Conservation (phyloP, 2,888 invertebrate genomes). For the Eupeodes luniger region DNA sequence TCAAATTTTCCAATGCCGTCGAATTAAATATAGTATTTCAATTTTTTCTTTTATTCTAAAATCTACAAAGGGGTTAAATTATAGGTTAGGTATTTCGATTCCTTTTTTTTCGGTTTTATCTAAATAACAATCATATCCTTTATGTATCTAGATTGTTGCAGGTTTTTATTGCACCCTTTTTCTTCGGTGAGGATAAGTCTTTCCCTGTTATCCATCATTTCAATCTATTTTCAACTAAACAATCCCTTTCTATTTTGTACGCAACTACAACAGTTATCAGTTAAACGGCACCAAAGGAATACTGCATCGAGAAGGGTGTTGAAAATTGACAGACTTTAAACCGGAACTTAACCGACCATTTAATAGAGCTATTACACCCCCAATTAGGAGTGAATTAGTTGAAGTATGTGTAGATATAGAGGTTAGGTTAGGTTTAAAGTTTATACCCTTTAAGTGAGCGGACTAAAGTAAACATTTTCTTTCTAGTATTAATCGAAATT, state of each 20-base stretch:
- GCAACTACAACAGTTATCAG: not conserved
- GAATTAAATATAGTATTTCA: slow-evolving; percentile 65
- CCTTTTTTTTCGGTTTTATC: slow-evolving; percentile 57
- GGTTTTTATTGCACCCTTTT: slow-evolving; percentile 70
- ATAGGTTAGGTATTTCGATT: slow-evolving; percentile 27
- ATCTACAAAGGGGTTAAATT: slow-evolving; percentile 60
- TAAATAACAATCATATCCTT: slow-evolving; percentile 60
- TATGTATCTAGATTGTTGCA: slow-evolving; percentile 45
- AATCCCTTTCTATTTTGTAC: slow-evolving; percentile 34
- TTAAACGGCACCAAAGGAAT: not conserved
- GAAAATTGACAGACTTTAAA: slow-evolving; percentile 79
- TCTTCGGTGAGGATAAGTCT: slow-evolving; percentile 4
- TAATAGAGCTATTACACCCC: slow-evolving; percentile 83
- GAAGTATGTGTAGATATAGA: slow-evolving; percentile 40
- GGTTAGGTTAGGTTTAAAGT: not conserved
- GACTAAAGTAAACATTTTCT: slow-evolving; percentile 33
- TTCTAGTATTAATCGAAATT: slow-evolving; percentile 46
- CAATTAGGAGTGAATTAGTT: slow-evolving; percentile 82
- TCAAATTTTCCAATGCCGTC: slow-evolving; percentile 81
- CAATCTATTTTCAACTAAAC: slow-evolving; percentile 33
- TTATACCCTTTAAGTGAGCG: slow-evolving; percentile 47
- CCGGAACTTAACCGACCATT: slow-evolving; percentile 80
- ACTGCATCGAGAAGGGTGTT: slow-evolving; percentile 76
- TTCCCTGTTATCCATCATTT: slow-evolving; percentile 48
- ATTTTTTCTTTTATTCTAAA: slow-evolving; percentile 41